Base-by-base conservation (phyloP, 2,797 vertebrate genomes). In the Danio jaintianensis region DNA sequence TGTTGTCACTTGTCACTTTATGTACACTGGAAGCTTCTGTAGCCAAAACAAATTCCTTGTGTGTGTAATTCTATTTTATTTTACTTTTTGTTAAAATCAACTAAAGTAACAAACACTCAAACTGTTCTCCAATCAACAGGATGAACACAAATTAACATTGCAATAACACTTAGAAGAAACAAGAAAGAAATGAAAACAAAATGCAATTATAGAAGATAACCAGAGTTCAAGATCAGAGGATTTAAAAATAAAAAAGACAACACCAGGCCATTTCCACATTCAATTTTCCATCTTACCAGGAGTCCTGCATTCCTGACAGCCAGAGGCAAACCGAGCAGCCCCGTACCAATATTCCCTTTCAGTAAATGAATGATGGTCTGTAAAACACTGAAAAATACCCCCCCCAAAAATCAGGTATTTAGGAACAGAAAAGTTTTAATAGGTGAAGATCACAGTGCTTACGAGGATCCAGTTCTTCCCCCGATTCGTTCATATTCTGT, bases 341-440 rank as follows among this genome's bases (percentile, higher is more conserved):
- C 98, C 0, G 97, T 99, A 10, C 97, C 98, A 0, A 99, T 93
- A 84, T 99, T 99, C 56, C 98, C 96, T 84, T 99, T 99, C 84
- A 99, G 85, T 62, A 99, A 90, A 89, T 99, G 97, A 90, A 99
- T 95, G 74, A 99, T 91, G n/a, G 97, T 99, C 92, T 98, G 96
- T 81, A 93, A 91, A 88, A 96, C 96, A 15, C 98, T 99, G 88
- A 8, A 50, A n/a, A 79, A 45, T 18, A 2, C 3, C 22, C 48
- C 20, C 0, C 8, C 73, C 38, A 52, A 11, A 38, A 38, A 48
- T 77, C 29, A 71, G 6, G 29, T 15, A 29, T 15, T 2, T 6
- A 47, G 20, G 16, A 47, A 59, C 20, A 67, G 7, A 22, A 7
- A 38, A 6, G 9, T 7, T 38, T 53, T 38, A 55, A 56, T 0